phyloP scores from a whole-genome alignment of 2,797 vertebrate genomes.

The Diplodus sargus region DNA sequence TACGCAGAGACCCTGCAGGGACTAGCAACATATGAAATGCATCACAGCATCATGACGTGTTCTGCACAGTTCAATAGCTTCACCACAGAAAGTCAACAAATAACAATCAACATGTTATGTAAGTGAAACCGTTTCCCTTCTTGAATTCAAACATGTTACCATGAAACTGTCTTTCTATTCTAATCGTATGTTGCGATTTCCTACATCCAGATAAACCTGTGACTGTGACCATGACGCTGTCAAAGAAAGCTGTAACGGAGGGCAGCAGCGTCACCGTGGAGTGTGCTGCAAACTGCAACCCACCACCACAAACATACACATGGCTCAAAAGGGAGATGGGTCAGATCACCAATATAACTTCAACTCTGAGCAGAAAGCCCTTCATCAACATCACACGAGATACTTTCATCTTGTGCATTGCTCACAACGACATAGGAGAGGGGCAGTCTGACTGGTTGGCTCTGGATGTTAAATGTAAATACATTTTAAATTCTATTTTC shows the following conservation, averaged over 20 bases:
- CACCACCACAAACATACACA: constrained; percentile 16
- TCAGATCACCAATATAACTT: constrained; percentile 1
- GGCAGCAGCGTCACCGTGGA: constrained; percentile 4
- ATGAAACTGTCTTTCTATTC: background rate
- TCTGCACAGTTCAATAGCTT: constrained; percentile 34
- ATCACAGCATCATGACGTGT: constrained; percentile 34
- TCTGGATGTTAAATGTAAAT: constrained; percentile 50
- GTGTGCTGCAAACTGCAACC: constrained; percentile 43
- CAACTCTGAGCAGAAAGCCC: constrained; percentile 7
- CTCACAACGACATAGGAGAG: constrained; percentile 31
- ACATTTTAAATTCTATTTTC: background rate
- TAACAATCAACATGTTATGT: constrained; percentile 46
- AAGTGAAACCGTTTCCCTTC: background rate
- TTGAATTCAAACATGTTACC: background rate
- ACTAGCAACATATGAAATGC: constrained; percentile 31
- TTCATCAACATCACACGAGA: constrained; percentile 13
- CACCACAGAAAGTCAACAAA: constrained; percentile 13
- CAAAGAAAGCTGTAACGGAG: constrained; percentile 5
- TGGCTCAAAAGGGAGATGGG: constrained; percentile 43
- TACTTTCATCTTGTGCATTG: constrained; percentile 41
- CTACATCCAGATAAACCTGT: constrained; percentile 41
- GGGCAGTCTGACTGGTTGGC: constrained; percentile 40
- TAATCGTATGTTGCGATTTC: background rate
- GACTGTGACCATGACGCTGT: constrained; percentile 22
- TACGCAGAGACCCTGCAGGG: constrained; percentile 10